phyloP scores from a whole-genome alignment of 1,140 invertebrate genomes.

The Copidosoma floridanum region DNA sequence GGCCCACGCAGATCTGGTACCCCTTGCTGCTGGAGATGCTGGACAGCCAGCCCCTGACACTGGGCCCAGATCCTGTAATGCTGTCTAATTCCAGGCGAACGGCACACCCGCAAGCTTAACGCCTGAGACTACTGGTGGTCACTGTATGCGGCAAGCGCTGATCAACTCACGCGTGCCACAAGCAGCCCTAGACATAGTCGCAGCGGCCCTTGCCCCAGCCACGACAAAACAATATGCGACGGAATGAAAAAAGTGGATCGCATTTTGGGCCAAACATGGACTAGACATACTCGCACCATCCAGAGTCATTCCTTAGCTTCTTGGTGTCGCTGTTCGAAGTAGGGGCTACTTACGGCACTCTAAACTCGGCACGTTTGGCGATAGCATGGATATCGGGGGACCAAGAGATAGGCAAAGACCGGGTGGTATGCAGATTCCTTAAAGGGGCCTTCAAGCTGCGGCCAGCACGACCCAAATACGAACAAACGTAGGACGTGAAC shows the following conservation, averaged over 20 bases:
- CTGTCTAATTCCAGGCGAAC: no score
- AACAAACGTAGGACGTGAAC: constrained; percentile 34
- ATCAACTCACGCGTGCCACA: not conserved
- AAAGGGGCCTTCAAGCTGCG: constrained; percentile 34
- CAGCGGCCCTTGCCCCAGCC: constrained; percentile 1
- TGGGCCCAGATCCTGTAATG: constrained; percentile 18
- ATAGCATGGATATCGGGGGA: constrained; percentile 20
- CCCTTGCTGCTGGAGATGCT: constrained; percentile 6
- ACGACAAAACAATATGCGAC: constrained; percentile 16
- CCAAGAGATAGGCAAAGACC: constrained; percentile 23
- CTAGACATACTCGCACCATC: no score
- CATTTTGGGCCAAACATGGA: no score
- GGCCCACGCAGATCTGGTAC: constrained; percentile 25
- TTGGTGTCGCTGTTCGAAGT: no score
- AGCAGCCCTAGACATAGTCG: constrained; percentile 1
- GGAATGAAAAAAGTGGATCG: constrained; percentile 7
- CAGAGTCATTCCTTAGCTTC: no score
- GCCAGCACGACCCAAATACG: constrained; percentile 35
- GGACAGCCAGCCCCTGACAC: constrained; percentile 6
- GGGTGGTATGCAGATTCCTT: constrained; percentile 31
- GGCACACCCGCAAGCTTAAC: no score
- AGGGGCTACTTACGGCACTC: constrained; percentile 27
- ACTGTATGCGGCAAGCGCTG: no score
- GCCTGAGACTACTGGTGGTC: no score
- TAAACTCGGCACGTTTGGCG: constrained; percentile 30